Evolutionary conservation across 2,113 vertebrate species (phyloP).

Genomic region (Gasterosteus nipponicus): DNA sequence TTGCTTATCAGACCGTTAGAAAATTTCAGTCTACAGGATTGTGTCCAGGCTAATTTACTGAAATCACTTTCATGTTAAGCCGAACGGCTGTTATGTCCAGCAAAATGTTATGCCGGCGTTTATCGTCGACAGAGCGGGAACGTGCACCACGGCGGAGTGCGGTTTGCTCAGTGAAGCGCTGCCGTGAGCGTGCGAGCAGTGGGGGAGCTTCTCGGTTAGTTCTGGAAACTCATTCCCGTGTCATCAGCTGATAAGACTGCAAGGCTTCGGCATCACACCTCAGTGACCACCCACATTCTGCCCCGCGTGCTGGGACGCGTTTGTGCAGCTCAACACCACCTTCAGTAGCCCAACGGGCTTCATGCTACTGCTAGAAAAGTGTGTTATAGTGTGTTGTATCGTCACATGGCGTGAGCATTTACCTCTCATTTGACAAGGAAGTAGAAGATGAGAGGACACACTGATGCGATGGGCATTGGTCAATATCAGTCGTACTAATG

Average conservation of each 20-base stretch:
- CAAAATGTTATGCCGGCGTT: slow-evolving; percentile 27
- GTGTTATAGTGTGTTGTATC: background rate
- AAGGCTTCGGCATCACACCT: slow-evolving; percentile 53
- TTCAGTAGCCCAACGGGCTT: slow-evolving; percentile 7
- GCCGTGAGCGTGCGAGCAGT: slow-evolving; percentile 22
- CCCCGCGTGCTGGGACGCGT: slow-evolving; percentile 33
- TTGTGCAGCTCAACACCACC: slow-evolving; percentile 37
- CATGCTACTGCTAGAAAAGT: slow-evolving; percentile 1
- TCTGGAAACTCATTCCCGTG: slow-evolving; percentile 36
- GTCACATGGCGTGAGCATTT: slow-evolving; percentile 13
- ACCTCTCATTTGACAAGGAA: slow-evolving; percentile 12
- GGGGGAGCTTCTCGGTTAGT: slow-evolving; percentile 39
- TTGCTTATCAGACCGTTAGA: background rate
- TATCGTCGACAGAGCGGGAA: slow-evolving; percentile 15
- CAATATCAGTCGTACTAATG: background rate
- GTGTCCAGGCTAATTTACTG: background rate
- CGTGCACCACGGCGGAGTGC: slow-evolving; percentile 5
- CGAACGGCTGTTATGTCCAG: background rate
- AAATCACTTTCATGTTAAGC: background rate
- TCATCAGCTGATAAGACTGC: slow-evolving; percentile 35
- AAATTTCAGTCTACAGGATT: slow-evolving; percentile 1
- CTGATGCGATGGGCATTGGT: background rate
- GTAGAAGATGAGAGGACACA: background rate
- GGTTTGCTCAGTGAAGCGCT: slow-evolving; percentile 43
- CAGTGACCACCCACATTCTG: slow-evolving; percentile 59